Conservation (phyloP, 2,113 vertebrate genomes). For the Peromyscus leucopus region DNA sequence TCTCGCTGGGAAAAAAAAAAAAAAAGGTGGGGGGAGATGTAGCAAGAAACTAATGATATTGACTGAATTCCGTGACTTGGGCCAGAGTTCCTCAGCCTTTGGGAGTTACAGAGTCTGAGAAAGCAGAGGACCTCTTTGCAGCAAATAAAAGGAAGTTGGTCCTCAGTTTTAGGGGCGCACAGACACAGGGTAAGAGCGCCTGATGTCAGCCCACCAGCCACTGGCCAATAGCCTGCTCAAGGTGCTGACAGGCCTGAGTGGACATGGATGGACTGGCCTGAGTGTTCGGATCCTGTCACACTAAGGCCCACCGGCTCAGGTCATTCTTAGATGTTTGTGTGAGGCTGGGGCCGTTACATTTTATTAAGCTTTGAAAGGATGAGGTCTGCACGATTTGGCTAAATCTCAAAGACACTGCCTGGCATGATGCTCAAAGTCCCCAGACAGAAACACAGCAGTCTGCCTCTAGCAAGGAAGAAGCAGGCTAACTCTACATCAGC, state of each 20-base stretch:
- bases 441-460: background rate
- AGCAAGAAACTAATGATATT: background rate
- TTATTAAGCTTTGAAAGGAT: background rate
- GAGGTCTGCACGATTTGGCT: background rate
- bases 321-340: background rate
- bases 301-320: background rate
- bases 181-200: background rate
- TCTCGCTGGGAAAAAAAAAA: background rate
- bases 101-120: background rate
- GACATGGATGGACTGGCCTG: accelerated
- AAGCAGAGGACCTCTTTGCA: background rate
- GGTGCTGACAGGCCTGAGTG: accelerated
- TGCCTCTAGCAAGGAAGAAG: background rate
- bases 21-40: background rate
- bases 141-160: accelerated
- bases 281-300: background rate
- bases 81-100: background rate
- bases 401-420: background rate
- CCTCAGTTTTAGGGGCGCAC: background rate
- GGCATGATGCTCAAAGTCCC: background rate
- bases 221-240: background rate
- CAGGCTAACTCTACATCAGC: too few relatives aligned
- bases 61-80: too few relatives aligned
- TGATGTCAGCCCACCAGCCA: accelerated
- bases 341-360: background rate